phyloP scores from a whole-genome alignment of 2,797 vertebrate species.

The Coilia nasus region DNA sequence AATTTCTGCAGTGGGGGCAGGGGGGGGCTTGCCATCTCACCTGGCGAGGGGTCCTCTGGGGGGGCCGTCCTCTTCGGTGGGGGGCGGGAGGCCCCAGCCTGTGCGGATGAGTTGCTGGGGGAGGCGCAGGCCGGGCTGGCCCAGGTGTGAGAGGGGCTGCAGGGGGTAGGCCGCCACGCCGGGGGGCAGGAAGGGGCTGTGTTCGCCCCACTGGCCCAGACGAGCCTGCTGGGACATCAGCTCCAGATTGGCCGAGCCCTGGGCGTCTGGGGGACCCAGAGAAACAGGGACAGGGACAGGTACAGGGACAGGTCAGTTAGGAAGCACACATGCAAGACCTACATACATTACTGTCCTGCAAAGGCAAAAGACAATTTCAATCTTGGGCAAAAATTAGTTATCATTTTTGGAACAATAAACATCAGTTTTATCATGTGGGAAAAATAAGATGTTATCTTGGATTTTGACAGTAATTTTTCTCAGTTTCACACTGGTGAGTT shows the following conservation, averaged over 20 bases:
- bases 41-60: slow-evolving; percentile 84
- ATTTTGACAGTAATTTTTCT: too few relatives aligned
- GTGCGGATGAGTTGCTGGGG: slow-evolving; percentile 86
- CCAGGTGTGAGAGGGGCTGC: slow-evolving; percentile 88
- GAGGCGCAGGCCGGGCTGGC: slow-evolving; percentile 87
- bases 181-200: slow-evolving; percentile 84
- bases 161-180: slow-evolving; percentile 85
- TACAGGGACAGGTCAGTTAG: too few relatives aligned
- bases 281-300: neutral
- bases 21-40: too few relatives aligned
- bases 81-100: slow-evolving; percentile 87
- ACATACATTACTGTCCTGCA: too few relatives aligned
- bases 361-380: too few relatives aligned
- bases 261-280: slow-evolving; percentile 78
- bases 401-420: too few relatives aligned
- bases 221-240: slow-evolving; percentile 88
- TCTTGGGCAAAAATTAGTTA: too few relatives aligned
- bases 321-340: too few relatives aligned
- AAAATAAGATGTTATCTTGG: too few relatives aligned
- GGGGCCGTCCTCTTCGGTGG: slow-evolving; percentile 81
- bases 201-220: slow-evolving; percentile 93
- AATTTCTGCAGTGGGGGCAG: too few relatives aligned
- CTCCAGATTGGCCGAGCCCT: slow-evolving; percentile 86
- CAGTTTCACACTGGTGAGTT: too few relatives aligned
- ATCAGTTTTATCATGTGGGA: too few relatives aligned